These are phyloP conservation scores for Aspidoscelis tigris DNA, from an alignment of 2,113 vertebrate genomes.

Conservation along the genomic window DNA sequence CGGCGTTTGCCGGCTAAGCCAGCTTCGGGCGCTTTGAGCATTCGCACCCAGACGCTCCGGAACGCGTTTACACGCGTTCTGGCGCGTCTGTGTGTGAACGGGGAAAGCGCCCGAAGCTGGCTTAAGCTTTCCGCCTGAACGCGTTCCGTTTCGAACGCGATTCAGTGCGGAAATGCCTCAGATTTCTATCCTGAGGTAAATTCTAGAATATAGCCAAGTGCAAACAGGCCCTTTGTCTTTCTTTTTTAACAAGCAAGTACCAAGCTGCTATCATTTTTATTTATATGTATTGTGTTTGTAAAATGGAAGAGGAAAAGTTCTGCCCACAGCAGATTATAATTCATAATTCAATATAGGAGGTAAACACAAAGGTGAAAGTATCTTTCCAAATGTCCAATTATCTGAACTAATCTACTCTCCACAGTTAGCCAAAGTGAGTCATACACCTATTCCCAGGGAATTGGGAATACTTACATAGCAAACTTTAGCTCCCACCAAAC, in stretches of 20 bases:
- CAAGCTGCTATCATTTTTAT: neutral
- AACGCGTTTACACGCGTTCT: too few relatives aligned
- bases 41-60: too few relatives aligned
- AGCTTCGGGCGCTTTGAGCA: too few relatives aligned
- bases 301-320: neutral
- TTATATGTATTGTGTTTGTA: neutral
- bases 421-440: neutral
- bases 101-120: too few relatives aligned
- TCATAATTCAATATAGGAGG: neutral
- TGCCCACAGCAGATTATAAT: neutral
- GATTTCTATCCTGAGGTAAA: too few relatives aligned
- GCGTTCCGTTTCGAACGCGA: too few relatives aligned
- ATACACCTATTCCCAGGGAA: neutral
- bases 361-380: neutral
- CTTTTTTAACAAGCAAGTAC: neutral
- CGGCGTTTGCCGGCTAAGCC: too few relatives aligned
- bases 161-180: too few relatives aligned
- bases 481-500: neutral
- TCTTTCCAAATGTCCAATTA: neutral
- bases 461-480: neutral
- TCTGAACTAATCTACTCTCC: neutral
- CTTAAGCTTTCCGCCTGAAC: too few relatives aligned
- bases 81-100: too few relatives aligned
- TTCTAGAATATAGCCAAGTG: too few relatives aligned
- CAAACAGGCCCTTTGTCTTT: too few relatives aligned